Percentiles rank a stretch among this genome's conserved stretches.
Evolutionary conservation across 2,888 invertebrate species (phyloP).

Genomic region (Ectemnius continuus): DNA sequence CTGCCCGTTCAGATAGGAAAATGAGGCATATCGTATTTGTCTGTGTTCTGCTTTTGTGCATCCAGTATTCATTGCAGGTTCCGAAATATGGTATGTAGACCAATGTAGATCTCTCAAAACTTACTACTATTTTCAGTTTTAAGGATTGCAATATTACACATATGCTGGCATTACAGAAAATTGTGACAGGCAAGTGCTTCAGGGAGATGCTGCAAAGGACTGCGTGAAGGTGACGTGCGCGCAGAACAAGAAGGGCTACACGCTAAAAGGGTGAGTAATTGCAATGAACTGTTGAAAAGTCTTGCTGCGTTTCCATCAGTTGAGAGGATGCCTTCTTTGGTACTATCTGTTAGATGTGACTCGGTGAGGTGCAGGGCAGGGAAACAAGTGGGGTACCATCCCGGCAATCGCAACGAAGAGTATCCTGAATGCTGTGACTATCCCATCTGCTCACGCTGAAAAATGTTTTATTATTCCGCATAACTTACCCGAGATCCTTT

Average conservation of each 20-base stretch:
- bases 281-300: background rate
- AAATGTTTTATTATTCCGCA: no score
- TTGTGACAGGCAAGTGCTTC: slow-evolving; percentile 29
- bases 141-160: background rate
- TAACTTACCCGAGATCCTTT: no score
- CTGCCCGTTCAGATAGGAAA: slow-evolving; percentile 2
- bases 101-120: background rate
- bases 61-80: slow-evolving; percentile 37
- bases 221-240: slow-evolving; percentile 40
- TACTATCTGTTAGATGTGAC: slow-evolving; percentile 11
- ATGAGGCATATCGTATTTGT: slow-evolving; percentile 38
- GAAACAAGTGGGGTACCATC: slow-evolving; percentile 1
- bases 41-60: slow-evolving; percentile 29
- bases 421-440: no score
- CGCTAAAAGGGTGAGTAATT: slow-evolving; percentile 26
- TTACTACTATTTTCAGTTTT: background rate
- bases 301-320: background rate
- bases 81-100: slow-evolving; percentile 43
- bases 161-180: slow-evolving; percentile 22
- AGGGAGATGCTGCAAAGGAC: slow-evolving; percentile 17
- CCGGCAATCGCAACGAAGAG: no score
- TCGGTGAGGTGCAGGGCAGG: slow-evolving; percentile 14
- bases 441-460: no score
- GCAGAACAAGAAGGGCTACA: slow-evolving; percentile 8
- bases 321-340: background rate